phyloP scores from a whole-genome alignment of 2,113 vertebrate species.

The Isichthys henryi region DNA sequence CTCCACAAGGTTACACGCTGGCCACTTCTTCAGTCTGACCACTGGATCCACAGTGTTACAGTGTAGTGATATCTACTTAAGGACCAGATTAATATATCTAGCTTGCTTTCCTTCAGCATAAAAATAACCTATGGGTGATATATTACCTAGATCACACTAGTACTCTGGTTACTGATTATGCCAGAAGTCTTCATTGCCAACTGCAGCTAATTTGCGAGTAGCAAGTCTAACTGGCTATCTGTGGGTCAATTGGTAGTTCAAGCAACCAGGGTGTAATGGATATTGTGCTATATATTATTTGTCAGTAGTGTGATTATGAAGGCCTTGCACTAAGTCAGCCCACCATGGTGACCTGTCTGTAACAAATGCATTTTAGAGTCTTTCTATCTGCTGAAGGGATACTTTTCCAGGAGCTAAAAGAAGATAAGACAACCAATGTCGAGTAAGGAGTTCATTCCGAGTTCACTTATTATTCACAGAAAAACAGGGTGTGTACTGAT shows the following conservation, averaged over 20 bases:
- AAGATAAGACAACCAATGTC: not conserved
- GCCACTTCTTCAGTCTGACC: not conserved
- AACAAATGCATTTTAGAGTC: not conserved
- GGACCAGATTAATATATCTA: not conserved
- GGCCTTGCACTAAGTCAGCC: not conserved
- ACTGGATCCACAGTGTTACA: not conserved
- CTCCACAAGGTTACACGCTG: not conserved
- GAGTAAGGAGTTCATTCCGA: not conserved
- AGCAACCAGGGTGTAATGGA: not conserved
- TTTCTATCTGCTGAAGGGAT: not conserved
- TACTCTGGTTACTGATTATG: not conserved
- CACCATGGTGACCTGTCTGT: not conserved
- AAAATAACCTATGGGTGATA: not conserved
- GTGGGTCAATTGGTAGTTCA: not conserved
- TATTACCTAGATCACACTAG: not conserved
- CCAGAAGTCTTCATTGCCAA: not conserved
- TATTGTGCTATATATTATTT: not conserved
- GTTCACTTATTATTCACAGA: not conserved
- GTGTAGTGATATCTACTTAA: not conserved
- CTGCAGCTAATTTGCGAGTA: not conserved
- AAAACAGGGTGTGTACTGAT: not conserved
- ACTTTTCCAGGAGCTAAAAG: not conserved
- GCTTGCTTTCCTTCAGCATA: not conserved
- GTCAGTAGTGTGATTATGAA: not conserved
- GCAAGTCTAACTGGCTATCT: not conserved